A percentile compares a stretch with the other conserved stretches of the same genome.
Conservation (phyloP, 2,113 vertebrate species). For the Lamprologus ornatipinnis region DNA sequence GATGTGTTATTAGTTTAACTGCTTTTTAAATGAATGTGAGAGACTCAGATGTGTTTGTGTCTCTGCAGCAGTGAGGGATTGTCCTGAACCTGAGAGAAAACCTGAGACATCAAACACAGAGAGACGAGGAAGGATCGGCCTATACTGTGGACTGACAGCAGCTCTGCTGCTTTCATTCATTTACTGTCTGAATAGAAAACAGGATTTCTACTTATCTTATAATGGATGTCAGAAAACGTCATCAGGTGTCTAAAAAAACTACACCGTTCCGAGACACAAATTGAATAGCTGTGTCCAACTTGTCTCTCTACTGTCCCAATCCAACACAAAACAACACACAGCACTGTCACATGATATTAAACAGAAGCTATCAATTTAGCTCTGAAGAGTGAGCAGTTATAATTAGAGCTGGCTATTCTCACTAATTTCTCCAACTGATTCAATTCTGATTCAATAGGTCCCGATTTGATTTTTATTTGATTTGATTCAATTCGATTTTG, state of each 20-base stretch:
- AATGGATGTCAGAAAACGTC: too few species aligned
- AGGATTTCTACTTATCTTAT: background rate
- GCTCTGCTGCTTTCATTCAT: background rate
- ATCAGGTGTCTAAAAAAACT: background rate
- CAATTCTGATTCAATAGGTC: background rate
- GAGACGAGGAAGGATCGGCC: background rate
- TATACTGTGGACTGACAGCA: background rate
- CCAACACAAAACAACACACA: background rate
- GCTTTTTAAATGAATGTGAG: too few species aligned
- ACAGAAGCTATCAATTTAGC: background rate
- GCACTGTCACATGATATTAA: background rate
- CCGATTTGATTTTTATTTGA: background rate
- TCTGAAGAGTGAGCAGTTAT: background rate
- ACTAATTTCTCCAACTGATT: background rate
- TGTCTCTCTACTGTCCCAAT: background rate
- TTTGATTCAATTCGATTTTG: background rate
- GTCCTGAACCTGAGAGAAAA: background rate
- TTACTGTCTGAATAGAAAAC: background rate
- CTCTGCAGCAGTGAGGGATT: background rate
- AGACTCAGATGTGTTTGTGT: too few species aligned
- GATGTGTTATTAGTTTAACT: too few species aligned
- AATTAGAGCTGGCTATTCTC: background rate
- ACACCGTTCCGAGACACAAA: background rate
- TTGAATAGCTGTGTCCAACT: background rate
- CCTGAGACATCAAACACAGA: background rate